Base-by-base conservation (phyloP, 2,113 vertebrate species). In the Asarcornis scutulata region DNA sequence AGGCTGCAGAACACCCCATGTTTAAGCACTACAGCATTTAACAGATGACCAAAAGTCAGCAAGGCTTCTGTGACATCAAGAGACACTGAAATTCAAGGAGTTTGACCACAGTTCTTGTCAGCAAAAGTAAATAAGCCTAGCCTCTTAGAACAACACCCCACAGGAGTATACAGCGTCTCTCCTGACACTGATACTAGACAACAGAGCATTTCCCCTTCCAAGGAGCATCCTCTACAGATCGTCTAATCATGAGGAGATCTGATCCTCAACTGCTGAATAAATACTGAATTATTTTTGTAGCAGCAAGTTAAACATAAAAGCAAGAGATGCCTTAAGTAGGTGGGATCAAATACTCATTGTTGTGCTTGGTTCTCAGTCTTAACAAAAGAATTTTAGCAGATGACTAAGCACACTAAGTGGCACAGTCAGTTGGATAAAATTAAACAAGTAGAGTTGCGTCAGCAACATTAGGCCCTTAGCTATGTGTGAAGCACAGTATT, bases 381-480 rank as follows among this genome's bases (percentile, higher is more conserved):
- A 93, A 93, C 86, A 87, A 89, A 91, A 92, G 71, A 69, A 92
- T 91, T 95, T 96, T 73, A 96, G 89, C 91, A 96, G 69, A 66
- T 16, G 69, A 95, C 92, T 93, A 93, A 93, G 66, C 91, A 93
- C 80, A 59, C 50, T 86, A 89, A 95, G 68, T 48, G 74, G 40
- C 72, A 87, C 25, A 89, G 63, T 83, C 78, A 92, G 64, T 42
- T 4, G 6, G 63, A 80, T 71, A 50, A 87, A 91, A 93, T 88
- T 44, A 93, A 94, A 89, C 93, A 91, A 96, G 55, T 32, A 55
- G 60, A 86, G 34, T 79, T 73, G 81, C 13, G 0, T 82, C 94
- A 95, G 89, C 74, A 91, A 59, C 83, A 80, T 94, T 87, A 89
- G 36, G 44, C n/a, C 48, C 67, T 79, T 66, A 87, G 84, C 71